These are phyloP conservation scores for Amphipyra berbera DNA, from an alignment of 2,888 invertebrate genomes.

Conservation along the genomic window DNA sequence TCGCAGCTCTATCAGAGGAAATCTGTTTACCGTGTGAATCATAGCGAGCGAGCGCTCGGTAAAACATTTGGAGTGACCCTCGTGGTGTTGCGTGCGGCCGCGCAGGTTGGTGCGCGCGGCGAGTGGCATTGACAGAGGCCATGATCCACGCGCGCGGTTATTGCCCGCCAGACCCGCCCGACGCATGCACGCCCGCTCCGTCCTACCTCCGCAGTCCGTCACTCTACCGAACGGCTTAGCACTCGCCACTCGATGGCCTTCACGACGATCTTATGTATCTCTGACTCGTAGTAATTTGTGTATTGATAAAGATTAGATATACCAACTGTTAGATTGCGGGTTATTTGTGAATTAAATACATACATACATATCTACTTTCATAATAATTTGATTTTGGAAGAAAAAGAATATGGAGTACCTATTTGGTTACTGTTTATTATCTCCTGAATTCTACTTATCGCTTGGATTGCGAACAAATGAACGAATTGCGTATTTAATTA, in stretches of 20 bases:
- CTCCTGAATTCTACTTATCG: too few species aligned
- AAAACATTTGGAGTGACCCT: constrained; percentile 67
- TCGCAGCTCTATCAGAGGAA: constrained; percentile 52
- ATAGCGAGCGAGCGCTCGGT: constrained; percentile 63
- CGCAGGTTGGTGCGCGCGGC: constrained; percentile 56
- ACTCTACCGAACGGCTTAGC: constrained; percentile 53
- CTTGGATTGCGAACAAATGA: too few species aligned
- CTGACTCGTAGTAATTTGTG: constrained; percentile 35
- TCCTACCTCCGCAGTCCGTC: too few species aligned
- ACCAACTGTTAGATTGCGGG: constrained; percentile 7
- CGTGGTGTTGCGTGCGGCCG: constrained; percentile 48
- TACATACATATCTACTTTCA: too few species aligned
- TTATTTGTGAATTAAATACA: constrained; percentile 24
- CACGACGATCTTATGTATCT: constrained; percentile 61
- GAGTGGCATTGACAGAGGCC: constrained; percentile 86
- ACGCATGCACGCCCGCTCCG: constrained; percentile 54
- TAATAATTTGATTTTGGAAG: too few species aligned
- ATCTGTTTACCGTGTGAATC: constrained; percentile 67
- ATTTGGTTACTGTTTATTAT: too few species aligned
- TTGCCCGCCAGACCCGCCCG: constrained; percentile 76
- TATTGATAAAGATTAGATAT: constrained; percentile 37
- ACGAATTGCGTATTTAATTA: too few species aligned
- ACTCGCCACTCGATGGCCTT: constrained; percentile 66
- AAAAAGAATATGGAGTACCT: too few species aligned
- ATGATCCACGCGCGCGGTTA: constrained; percentile 83